A percentile compares a stretch with the other conserved stretches of the same genome.
Evolutionary conservation across 2,113 vertebrate species (phyloP).

Genomic region (Todiramphus chloris): DNA sequence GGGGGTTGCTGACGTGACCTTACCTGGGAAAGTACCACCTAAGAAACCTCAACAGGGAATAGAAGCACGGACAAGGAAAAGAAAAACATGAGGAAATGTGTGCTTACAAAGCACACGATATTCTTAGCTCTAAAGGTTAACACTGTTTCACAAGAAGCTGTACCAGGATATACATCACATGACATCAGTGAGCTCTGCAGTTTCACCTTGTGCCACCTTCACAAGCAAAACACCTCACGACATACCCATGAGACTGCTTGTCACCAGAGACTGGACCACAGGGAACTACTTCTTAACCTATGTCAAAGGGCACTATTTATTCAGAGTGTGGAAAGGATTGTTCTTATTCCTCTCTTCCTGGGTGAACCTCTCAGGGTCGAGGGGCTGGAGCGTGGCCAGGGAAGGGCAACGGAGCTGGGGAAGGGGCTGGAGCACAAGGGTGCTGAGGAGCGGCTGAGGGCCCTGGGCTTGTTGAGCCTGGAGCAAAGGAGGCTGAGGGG

Average conservation of each 20-base stretch:
- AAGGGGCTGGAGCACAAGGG: not conserved
- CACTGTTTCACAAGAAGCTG: rapidly evolving
- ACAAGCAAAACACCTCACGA: not conserved
- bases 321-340: rapidly evolving
- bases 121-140: not conserved
- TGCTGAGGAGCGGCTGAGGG: not conserved
- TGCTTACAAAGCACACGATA: not conserved
- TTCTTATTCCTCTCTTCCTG: not conserved
- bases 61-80: not conserved
- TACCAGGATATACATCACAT: not conserved
- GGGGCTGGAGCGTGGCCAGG: not conserved
- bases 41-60: not conserved
- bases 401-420: not conserved
- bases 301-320: not conserved
- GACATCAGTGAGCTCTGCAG: not conserved
- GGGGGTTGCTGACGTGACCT: not conserved
- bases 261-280: not conserved
- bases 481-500: too few relatives aligned
- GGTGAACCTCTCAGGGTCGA: not conserved
- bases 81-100: not conserved
- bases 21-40: not conserved
- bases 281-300: not conserved
- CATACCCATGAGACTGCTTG: rapidly evolving
- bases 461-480: too few relatives aligned
- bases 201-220: not conserved